phyloP scores from a whole-genome alignment of 2,797 vertebrate genomes.

The Spizella passerina region DNA sequence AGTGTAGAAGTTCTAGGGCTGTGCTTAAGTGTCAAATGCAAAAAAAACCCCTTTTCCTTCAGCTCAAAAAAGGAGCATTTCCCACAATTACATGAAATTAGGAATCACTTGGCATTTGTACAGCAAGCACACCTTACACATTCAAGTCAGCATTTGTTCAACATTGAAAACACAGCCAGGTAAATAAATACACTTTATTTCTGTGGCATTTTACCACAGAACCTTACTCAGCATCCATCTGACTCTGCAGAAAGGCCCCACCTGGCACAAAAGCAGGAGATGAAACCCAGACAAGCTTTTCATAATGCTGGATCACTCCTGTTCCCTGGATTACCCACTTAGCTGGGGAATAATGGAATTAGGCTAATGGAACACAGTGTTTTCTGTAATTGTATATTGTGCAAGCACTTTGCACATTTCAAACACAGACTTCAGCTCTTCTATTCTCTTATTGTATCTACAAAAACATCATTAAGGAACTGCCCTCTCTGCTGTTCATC shows the following conservation, averaged over 20 bases:
- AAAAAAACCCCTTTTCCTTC: not conserved
- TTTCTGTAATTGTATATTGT: not conserved
- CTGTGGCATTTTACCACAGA: not conserved
- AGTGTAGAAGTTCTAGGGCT: not conserved
- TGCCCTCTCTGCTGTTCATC: not conserved
- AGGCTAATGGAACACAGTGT: not conserved
- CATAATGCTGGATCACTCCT: not conserved
- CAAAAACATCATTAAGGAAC: not conserved
- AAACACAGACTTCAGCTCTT: not conserved
- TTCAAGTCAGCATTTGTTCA: not conserved
- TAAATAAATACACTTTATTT: not conserved
- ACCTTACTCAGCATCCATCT: not conserved
- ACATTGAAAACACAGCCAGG: rapidly evolving
- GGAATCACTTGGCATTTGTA: not conserved
- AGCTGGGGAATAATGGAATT: not conserved
- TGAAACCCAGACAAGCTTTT: not conserved
- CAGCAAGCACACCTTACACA: not conserved
- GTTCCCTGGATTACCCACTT: not conserved
- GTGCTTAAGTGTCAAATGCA: not conserved
- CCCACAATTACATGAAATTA: not conserved
- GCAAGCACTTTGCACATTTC: not conserved
- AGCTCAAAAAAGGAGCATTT: not conserved
- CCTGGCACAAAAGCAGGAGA: not conserved
- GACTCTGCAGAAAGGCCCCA: not conserved
- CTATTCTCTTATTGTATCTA: not conserved